Evolutionary conservation across 2,113 vertebrate genomes (phyloP).

Genomic region (Lycocorax pyrrhopterus): DNA sequence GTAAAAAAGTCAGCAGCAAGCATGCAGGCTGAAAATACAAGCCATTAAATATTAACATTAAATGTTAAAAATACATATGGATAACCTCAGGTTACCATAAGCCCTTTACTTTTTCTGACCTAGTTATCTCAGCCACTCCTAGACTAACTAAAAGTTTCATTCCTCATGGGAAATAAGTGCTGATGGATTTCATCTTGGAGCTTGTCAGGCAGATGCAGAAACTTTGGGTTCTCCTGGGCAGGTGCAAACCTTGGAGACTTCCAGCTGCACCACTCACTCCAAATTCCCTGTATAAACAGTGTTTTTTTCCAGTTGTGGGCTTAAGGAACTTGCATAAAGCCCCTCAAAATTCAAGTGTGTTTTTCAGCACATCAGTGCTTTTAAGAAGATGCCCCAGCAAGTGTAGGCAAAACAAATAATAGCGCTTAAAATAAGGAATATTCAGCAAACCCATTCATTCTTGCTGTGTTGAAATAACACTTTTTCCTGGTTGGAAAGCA

Average conservation of each 20-base stretch:
- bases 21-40: neutral
- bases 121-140: neutral
- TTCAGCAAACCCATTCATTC: neutral
- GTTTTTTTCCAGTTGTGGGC: neutral
- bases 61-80: slow-evolving; percentile 40
- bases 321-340: neutral
- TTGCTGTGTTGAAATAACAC: neutral
- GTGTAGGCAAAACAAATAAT: neutral
- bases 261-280: neutral
- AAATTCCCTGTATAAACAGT: neutral
- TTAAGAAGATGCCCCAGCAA: neutral
- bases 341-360: neutral
- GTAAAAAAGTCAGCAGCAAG: neutral
- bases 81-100: neutral
- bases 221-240: neutral
- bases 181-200: neutral
- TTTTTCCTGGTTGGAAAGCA: neutral
- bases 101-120: neutral
- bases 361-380: neutral
- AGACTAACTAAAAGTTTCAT: neutral
- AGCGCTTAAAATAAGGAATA: neutral
- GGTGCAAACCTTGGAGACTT: neutral
- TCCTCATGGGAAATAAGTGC: neutral
- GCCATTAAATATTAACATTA: slow-evolving; percentile 28
- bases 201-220: neutral